Evolutionary conservation across 1,140 invertebrate species (phyloP), one percentile per base, ranked within the genome.

Genomic region (Papilio polyxenes): DNA sequence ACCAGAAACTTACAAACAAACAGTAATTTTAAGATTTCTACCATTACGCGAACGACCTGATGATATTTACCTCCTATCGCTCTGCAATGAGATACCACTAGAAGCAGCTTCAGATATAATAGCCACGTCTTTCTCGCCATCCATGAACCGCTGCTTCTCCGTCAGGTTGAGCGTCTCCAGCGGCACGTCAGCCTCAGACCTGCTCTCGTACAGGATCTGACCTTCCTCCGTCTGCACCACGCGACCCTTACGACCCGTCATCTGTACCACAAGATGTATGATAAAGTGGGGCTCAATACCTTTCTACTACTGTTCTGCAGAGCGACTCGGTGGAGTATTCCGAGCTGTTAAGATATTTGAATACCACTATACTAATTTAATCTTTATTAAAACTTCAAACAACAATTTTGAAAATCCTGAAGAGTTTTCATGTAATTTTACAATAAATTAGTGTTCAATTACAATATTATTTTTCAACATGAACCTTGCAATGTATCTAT

Each of bases 21-120:
- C 40, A 44, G 40, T 44, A 44, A 44, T 44, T 44, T 7, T 6
- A 44, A 44, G 40, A 44, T 4, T 44, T 4, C 8, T 37, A 44
- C 49, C 10, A 65, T 3, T 72, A 48, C 15, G 51, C 10, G 51
- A 44, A 44, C 51, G 15, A 53, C 51, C 6, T 10, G 23, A 31
- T 31, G 23, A 13, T 53, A 62, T n/a, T 69, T 11, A 93, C 89
- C 99, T 95, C 79, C 98, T 95, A 94, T 99, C 99, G 87, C 99
- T 99, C 92, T 99, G 98, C 51, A 99, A 92, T 1, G 98, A 99
- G 86, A 99, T 99, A 94, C 99, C 99, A 83, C 98, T 99, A 86
- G 98, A 99, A 2, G 99, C 99, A 0, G 99, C 99, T 95, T 99
- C 99, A 0, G 99, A 99, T 83, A 99, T 99, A 83, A 99, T 99